phyloP scores from a whole-genome alignment of 2,888 invertebrate genomes.

The Loripinus fragilis region DNA sequence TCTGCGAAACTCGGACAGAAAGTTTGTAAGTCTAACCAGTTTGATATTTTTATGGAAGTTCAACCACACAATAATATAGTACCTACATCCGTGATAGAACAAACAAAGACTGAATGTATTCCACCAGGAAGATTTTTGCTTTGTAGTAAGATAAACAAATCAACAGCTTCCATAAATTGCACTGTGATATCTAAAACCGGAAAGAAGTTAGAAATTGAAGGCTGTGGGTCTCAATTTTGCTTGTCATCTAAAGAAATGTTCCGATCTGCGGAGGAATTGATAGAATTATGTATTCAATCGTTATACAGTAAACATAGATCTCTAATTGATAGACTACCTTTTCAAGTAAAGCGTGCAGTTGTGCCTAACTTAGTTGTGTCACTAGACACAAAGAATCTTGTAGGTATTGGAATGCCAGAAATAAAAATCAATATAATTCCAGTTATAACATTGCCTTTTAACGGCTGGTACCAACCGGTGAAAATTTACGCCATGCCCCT shows the following conservation, averaged over 20 bases:
- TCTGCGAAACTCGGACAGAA: constrained; percentile 65
- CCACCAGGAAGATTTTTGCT: constrained; percentile 70
- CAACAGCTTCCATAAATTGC: not conserved
- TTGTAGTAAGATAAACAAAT: constrained; percentile 32
- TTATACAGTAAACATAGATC: constrained; percentile 64
- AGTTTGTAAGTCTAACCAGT: constrained; percentile 63
- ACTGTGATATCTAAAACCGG: not conserved
- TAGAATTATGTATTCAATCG: constrained; percentile 65
- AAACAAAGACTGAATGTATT: constrained; percentile 50
- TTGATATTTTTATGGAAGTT: constrained; percentile 70
- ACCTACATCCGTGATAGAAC: constrained; percentile 49
- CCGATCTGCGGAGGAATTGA: constrained; percentile 54
- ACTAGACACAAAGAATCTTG: constrained; percentile 69
- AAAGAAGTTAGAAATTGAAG: constrained; percentile 21
- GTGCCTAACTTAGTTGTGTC: constrained; percentile 57
- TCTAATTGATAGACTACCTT: constrained; percentile 69
- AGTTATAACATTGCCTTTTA: constrained; percentile 61
- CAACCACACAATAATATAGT: constrained; percentile 44
- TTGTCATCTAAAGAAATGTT: constrained; percentile 62
- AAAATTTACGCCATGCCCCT: constrained; percentile 67
- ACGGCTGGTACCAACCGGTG: constrained; percentile 61
- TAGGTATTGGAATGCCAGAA: constrained; percentile 70
- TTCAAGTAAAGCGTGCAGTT: constrained; percentile 63
- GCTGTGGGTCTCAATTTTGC: constrained; percentile 15
- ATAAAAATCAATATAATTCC: constrained; percentile 69